These are phyloP conservation scores for Cynocephalus volans DNA, from an alignment of 2,113 vertebrate species.

Conservation along the genomic window DNA sequence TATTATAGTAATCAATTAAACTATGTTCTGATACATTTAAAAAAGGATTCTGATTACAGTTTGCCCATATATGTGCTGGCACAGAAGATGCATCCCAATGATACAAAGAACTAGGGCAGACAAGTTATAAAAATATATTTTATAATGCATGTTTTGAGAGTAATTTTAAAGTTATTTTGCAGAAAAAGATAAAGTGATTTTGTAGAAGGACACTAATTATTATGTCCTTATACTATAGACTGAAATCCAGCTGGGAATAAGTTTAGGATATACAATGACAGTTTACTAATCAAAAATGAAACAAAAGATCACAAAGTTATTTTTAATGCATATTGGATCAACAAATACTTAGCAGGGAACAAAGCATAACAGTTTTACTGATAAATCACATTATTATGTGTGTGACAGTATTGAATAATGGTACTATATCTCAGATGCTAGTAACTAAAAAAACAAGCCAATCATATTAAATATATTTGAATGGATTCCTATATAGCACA, in stretches of 20 bases:
- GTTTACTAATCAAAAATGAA: constrained; percentile 56
- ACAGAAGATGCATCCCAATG: neutral
- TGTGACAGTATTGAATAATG: neutral
- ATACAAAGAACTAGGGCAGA: constrained; percentile 9
- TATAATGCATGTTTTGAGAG: neutral
- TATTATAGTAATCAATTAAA: neutral
- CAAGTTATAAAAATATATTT: neutral
- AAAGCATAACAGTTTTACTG: constrained; percentile 36
- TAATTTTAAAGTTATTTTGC: constrained; percentile 14
- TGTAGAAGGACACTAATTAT: neutral
- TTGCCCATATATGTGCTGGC: neutral
- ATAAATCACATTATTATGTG: neutral
- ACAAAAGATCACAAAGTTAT: neutral
- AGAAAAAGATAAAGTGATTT: neutral
- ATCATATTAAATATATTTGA: constrained; percentile 51
- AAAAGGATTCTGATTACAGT: neutral
- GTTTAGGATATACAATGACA: neutral
- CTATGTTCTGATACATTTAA: neutral
- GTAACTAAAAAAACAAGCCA: constrained; percentile 52
- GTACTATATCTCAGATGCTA: neutral
- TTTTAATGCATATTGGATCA: neutral
- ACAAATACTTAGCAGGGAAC: neutral
- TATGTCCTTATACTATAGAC: neutral
- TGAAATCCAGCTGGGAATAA: constrained; percentile 48
- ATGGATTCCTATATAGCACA: neutral